These are phyloP conservation scores for Cryptocephalus moraei DNA, from an alignment of 2,888 invertebrate species.

Conservation along the genomic window DNA sequence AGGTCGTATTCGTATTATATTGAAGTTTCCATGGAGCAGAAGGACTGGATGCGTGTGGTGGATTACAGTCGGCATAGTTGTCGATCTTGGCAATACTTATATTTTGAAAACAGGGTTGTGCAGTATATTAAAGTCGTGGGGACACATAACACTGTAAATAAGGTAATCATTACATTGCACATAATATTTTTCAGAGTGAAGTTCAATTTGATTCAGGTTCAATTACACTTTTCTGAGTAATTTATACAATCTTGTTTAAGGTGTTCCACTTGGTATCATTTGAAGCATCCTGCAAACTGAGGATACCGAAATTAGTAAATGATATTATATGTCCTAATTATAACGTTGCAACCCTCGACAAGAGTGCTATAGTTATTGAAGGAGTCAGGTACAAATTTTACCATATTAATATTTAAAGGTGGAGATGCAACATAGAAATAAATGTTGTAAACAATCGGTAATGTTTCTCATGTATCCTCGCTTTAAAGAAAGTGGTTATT, in stretches of 20 bases:
- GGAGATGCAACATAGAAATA: too few species aligned
- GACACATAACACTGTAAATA: conserved; percentile 91
- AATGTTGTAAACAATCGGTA: too few species aligned
- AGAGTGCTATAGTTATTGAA: conserved; percentile 89
- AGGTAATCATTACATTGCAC: conserved; percentile 42
- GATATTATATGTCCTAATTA: conserved; percentile 72
- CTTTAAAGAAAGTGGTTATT: too few species aligned
- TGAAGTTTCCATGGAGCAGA: conserved; percentile 90
- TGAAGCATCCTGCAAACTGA: conserved; percentile 77
- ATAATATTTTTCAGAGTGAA: too few species aligned
- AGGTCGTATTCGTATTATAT: conserved; percentile 84
- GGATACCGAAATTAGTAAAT: conserved; percentile 61
- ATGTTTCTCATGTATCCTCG: too few species aligned
- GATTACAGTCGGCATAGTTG: conserved; percentile 90
- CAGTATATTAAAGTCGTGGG: conserved; percentile 75
- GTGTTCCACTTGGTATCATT: conserved; percentile 89
- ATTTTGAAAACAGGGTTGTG: conserved; percentile 82
- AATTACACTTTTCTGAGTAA: neutral
- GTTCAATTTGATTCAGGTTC: neutral
- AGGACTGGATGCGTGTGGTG: conserved; percentile 88
- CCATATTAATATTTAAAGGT: too few species aligned
- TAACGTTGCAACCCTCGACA: conserved; percentile 87
- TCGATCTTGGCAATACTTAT: conserved; percentile 93
- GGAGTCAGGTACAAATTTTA: conserved; percentile 61
- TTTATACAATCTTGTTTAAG: conserved; percentile 28